Conservation (phyloP, 2,888 invertebrate genomes). For the Anorthoa munda region DNA sequence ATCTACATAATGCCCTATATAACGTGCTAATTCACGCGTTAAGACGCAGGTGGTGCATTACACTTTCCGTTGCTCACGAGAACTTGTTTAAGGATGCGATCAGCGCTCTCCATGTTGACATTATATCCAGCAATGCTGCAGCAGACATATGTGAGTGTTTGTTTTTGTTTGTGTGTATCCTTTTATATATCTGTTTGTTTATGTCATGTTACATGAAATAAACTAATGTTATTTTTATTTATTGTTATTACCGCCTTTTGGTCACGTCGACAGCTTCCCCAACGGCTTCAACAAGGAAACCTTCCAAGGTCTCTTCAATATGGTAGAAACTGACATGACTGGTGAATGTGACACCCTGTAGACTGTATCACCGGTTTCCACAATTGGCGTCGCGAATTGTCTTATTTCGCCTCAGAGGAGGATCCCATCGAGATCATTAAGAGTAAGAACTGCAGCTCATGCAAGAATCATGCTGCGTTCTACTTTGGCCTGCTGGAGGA, state of each 20-base stretch:
- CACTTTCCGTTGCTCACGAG: constrained; percentile 91
- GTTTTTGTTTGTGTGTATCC: too few species aligned
- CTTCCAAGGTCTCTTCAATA: constrained; percentile 67
- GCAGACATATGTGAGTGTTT: too few species aligned
- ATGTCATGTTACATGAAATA: too few species aligned
- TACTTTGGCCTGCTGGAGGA: constrained; percentile 92
- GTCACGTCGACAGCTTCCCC: constrained; percentile 85
- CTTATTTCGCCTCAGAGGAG: constrained; percentile 83
- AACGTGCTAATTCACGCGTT: too few species aligned
- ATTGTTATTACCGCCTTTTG: constrained; percentile 84
- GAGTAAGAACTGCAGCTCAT: too few species aligned
- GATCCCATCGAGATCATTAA: too few species aligned
- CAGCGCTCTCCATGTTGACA: constrained; percentile 93
- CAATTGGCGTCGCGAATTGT: constrained; percentile 88
- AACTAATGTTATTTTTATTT: too few species aligned
- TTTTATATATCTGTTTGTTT: too few species aligned
- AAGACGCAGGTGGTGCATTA: constrained; percentile 51
- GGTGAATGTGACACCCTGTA: constrained; percentile 93
- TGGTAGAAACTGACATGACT: constrained; percentile 93
- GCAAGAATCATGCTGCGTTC: constrained; percentile 89
- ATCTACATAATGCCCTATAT: too few species aligned
- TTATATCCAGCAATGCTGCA: too few species aligned
- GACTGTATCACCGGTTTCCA: constrained; percentile 91
- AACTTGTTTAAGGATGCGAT: constrained; percentile 93
- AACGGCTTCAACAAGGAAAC: constrained; percentile 85